Evolutionary conservation across 2,888 invertebrate species (phyloP).

Genomic region (Chironomus riparius): DNA sequence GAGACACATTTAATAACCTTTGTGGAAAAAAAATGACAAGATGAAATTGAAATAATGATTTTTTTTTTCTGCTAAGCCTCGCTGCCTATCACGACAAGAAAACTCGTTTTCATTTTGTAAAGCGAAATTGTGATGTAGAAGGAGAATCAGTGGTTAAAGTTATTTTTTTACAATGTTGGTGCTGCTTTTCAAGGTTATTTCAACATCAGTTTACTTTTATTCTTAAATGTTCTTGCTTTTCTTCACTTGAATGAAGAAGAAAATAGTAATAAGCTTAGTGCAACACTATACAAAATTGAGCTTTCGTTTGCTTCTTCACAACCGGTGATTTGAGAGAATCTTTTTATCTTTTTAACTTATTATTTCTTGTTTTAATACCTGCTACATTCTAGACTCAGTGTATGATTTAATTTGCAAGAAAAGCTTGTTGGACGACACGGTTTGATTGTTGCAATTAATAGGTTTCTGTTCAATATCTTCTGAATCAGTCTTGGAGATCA

Average conservation of each 20-base stretch:
- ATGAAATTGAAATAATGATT: not conserved
- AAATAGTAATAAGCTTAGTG: not conserved
- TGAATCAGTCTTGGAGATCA: too few relatives aligned
- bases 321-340: too few relatives aligned
- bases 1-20: not conserved
- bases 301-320: too few relatives aligned
- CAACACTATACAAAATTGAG: too few relatives aligned
- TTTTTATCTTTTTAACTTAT: too few relatives aligned
- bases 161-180: slow-evolving; percentile 7
- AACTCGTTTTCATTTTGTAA: slow-evolving; percentile 26
- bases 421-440: too few relatives aligned
- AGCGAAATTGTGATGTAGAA: slow-evolving; percentile 3
- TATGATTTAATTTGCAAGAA: too few relatives aligned
- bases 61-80: not conserved
- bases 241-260: not conserved
- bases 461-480: too few relatives aligned
- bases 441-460: too few relatives aligned
- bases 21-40: not conserved
- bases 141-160: slow-evolving; percentile 6
- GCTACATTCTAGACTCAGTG: too few relatives aligned
- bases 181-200: slow-evolving; percentile 26
- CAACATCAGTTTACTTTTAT: slow-evolving; percentile 24
- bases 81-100: slow-evolving; percentile 2
- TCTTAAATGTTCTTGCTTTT: not conserved
- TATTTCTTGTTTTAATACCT: too few relatives aligned